Evolutionary conservation across 2,113 vertebrate species (phyloP), one percentile per base, ranked within the genome.

Genomic region (Podiceps cristatus): DNA sequence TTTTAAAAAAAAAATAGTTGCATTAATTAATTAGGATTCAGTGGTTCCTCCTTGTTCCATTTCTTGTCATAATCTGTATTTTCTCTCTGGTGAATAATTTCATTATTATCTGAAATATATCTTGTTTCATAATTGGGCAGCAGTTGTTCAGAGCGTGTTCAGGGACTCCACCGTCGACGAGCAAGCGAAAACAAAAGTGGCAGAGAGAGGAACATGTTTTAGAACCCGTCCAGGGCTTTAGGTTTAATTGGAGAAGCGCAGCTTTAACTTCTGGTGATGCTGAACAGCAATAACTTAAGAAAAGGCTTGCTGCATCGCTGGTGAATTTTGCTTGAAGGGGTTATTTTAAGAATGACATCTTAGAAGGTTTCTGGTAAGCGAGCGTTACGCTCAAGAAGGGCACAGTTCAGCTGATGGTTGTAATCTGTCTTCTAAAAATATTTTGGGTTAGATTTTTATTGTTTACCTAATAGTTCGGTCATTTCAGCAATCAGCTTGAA

Each of bases 21-120:
- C 91, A 89, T 97, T 95, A 93, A 97, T 96, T 96, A 96, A 92
- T 96, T 84, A 35, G 94, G 88, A 96, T 88, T 74, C 47, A 83
- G 96, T 22, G 72, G 84, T 13, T 95, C 77, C 63, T 94, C 90
- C 82, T 85, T 33, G 42, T 74, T 82, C 75, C 58, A 3, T 53
- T 95, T 78, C 81, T 85, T 42, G 31, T 31, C 78, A n/a, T 63
- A 60, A 86, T 89, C 29, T 33, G 13, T 11, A 17, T 37, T 72
- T 82, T 86, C 58, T 74, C 56, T 31, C 62, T 6, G 33, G 37
- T 76, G 72, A 37, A 69, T 69, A 33, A 71, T 84, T 37, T 37
- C 17, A 10, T 45, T 40, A 16, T 69, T 62, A 72, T 49, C 68
- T 25, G 49, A 23, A 22, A 14, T 68, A 17, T 5, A 53, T 35